Evolutionary conservation across 2,113 vertebrate genomes (phyloP), one percentile per base, ranked within the genome.

Genomic region (Rallus limicola): DNA sequence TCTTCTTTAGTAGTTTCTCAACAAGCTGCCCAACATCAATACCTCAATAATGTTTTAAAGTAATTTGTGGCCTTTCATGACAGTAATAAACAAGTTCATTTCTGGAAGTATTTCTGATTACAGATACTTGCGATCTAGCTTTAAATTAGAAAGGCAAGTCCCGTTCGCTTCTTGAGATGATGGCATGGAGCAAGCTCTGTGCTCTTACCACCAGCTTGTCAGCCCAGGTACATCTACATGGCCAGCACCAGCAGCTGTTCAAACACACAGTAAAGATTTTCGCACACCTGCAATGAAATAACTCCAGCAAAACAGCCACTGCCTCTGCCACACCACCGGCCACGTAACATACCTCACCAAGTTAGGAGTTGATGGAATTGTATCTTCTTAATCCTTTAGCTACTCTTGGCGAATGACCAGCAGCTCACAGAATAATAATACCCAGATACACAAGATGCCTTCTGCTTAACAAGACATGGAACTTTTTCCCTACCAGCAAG

Each of bases 221-320:
- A 83, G 68, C 21, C 26, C 48, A 16, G 8, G 5, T 0, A 36
- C 38, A 16, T 29, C 60, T 15, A 3, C 2, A 4, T 1, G 10
- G 82, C 82, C 78, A 93, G 84, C 67, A 59, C 55, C 0, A 12
- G 28, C 42, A 46, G 46, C 2, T 38, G 56, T 33, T 8, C 11
- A 38, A 82, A 60, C 42, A 63, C 15, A 21, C 14, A 1, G 0
- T 5, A 28, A 36, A 62, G 33, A 19, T 38, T 76, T 81, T 42
- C 67, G 38, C 29, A 33, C 31, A 36, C 16, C 34, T 28, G 33
- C 81, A 38, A 17, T 65, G 31, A 60, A 79, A 42, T 28, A 75
- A 21, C 25, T 44, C 70, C 1, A 23, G 48, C n/a, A 31, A 33
- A 2, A 16, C 0, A 0, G 44, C 20, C 0, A 0, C 72, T 15